A percentile compares a stretch with the other conserved stretches of the same genome.
phyloP scores from a whole-genome alignment of 2,113 vertebrate species.

The Melanerpes aurifrons region DNA sequence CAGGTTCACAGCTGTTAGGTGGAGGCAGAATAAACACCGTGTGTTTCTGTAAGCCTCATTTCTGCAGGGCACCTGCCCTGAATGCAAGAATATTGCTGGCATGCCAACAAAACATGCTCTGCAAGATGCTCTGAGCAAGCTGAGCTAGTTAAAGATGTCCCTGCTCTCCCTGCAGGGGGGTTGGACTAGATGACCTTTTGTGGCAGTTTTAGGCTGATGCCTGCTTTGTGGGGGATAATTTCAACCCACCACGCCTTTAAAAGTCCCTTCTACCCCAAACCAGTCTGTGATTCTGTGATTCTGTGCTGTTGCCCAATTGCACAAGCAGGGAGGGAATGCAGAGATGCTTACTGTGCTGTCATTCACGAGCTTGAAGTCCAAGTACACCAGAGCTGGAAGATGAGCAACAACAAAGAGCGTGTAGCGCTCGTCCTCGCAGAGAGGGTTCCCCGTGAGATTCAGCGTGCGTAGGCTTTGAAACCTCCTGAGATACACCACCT shows the following conservation, averaged over 20 bases:
- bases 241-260: too few relatives aligned
- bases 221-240: too few relatives aligned
- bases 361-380: conserved; percentile 84
- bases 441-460: conserved; percentile 85
- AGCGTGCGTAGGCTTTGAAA: conserved; percentile 81
- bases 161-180: too few relatives aligned
- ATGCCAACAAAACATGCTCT: neutral
- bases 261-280: too few relatives aligned
- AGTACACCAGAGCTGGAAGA: conserved; percentile 83
- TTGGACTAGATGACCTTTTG: too few relatives aligned
- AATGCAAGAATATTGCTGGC: neutral
- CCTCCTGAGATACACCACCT: conserved; percentile 87
- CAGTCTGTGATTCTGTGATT: too few relatives aligned
- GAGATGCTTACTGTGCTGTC: conserved; percentile 77
- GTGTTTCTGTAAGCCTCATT: conserved; percentile 22
- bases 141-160: too few relatives aligned
- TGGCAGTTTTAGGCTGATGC: too few relatives aligned
- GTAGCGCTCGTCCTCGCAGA: conserved; percentile 77
- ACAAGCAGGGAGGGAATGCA: neutral
- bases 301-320: neutral
- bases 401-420: conserved; percentile 79
- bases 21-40: conserved; percentile 42
- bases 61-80: conserved; percentile 30
- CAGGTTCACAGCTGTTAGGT: conserved; percentile 57
- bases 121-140: neutral